Percentiles rank a stretch among this genome's conserved stretches.
Evolutionary conservation across 2,113 vertebrate species (phyloP).

Genomic region (Podarcis muralis): DNA sequence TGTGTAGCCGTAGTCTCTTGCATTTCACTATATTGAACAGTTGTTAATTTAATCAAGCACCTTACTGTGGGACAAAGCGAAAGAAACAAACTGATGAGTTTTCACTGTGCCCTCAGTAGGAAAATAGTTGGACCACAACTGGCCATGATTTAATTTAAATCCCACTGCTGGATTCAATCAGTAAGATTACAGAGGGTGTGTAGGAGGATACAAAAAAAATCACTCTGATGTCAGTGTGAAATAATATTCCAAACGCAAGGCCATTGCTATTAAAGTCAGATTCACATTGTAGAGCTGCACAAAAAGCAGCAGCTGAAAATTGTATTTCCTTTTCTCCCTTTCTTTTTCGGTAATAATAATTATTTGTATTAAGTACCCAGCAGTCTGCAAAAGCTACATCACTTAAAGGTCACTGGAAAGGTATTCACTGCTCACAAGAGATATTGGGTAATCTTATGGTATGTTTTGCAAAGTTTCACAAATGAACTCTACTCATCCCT

Average conservation of each 20-base stretch:
- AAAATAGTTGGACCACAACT: conserved; percentile 27
- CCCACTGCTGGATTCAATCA: not conserved
- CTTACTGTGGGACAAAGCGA: conserved; percentile 19
- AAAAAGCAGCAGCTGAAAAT: conserved; percentile 18
- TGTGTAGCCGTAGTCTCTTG: conserved; percentile 51
- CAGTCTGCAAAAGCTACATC: conserved; percentile 37
- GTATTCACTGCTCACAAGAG: not conserved
- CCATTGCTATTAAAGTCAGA: not conserved
- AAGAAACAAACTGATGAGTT: conserved; percentile 47
- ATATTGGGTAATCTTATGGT: conserved; percentile 31
- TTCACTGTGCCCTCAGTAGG: conserved; percentile 43
- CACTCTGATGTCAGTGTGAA: conserved; percentile 5
- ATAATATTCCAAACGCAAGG: not conserved
- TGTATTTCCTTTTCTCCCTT: conserved; percentile 7
- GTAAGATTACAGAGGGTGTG: not conserved
- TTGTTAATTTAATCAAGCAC: conserved; percentile 66
- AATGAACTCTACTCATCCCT: conserved; percentile 45
- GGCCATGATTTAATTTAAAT: not conserved
- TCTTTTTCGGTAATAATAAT: not conserved
- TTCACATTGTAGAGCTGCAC: conserved; percentile 20
- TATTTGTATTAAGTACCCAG: conserved; percentile 36
- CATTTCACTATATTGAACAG: conserved; percentile 45
- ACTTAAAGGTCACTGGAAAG: not conserved
- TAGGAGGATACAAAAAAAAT: conserved; percentile 22
- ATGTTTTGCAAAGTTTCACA: rapidly evolving